Base-by-base conservation (phyloP, 2,888 invertebrate species). In the Microchrysa polita region DNA sequence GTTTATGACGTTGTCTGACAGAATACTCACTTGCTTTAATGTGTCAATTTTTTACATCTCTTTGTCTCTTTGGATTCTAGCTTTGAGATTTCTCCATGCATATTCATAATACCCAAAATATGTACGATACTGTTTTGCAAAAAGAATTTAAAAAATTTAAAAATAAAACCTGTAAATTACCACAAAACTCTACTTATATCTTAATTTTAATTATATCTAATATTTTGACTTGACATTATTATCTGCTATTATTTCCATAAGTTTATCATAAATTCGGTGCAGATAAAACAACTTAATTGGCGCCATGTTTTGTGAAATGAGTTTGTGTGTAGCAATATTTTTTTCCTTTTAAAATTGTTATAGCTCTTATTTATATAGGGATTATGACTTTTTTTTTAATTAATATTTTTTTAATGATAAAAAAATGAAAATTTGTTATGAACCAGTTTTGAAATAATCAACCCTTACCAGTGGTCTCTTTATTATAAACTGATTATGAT, bases 181-280 rank as follows among this genome's bases (percentile, higher is more conserved):
- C 23, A 18, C 23, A 10, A 61, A 27, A 34, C n/a, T 10, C 34
- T 63, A 63, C 63, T 22, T 48, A n/a, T n/a, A 65, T 65, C 65
- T 65, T 65, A 65, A 65, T 65, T 65, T 65, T 65, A 65, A 42
- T 65, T n/a, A 65, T 65, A 18, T 48, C 65, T 65, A 65, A 65
- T 65, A 65, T 65, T 65, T 65, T 65, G 65, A 65, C 65, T 65
- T 20, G 20, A 65, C 44, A 1, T 48, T 65, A 65, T 52, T n/a
- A 44, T 16, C 18, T n/a, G 44, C 23, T 14, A 10, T 20, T 16
- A 48, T 65, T 65, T 65, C 22, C 10, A 48, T 65, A 65, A 48
- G 23, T 44, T 22, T 1, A 65, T 52, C 65, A 48, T 65, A 65
- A 65, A 65, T 65, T 65, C 14, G 12, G 23, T n/a, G 44, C 52